Base-by-base conservation (phyloP, 2,797 vertebrate genomes). In the Muscicapa striata region DNA sequence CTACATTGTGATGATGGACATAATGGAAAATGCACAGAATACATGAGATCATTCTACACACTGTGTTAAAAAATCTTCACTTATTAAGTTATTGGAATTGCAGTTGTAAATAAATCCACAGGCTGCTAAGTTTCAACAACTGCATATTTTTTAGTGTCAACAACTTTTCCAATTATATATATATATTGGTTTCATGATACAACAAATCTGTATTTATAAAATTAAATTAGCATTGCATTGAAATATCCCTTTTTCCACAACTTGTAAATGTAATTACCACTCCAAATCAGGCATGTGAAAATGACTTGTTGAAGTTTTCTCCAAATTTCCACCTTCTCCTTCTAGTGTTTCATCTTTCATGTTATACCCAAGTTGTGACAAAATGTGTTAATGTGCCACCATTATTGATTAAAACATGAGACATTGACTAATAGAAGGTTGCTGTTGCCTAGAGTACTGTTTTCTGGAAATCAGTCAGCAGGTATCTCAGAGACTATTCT, bases 181-280 rank as follows among this genome's bases (percentile, higher is more conserved):
- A 48, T 48, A 48, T 15, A 26, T 24, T 26, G 19, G 10, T n/a
- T 83, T 95, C 54, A 68, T 38, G 43, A 72, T 46, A 61, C 32
- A 78, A 87, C 41, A 83, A 72, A 36, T 74, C 17, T 10, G 13
- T 54, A 85, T 78, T 92, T 87, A 74, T 64, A 91, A 93, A 93
- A 93, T 38, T 74, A 75, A 93, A 93, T 61, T 58, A 75, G 54
- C n/a, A 61, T 54, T 77, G 46, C 34, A 80, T 13, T 30, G 10
- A 93, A 91, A 81, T 75, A 87, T n/a, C 48, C 24, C 63, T 87
- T 34, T 89, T 86, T 81, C 66, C 57, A 66, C 45, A 86, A 54
- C 40, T 83, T 40, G 64, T 36, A 80, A 90, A 74, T 58, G 48
- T 38, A 89, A 26, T 74, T 67, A 80, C 48, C 41, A 30, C 19